Conservation (phyloP, 1,140 invertebrate species). For the Lanistes nyassanus region DNA sequence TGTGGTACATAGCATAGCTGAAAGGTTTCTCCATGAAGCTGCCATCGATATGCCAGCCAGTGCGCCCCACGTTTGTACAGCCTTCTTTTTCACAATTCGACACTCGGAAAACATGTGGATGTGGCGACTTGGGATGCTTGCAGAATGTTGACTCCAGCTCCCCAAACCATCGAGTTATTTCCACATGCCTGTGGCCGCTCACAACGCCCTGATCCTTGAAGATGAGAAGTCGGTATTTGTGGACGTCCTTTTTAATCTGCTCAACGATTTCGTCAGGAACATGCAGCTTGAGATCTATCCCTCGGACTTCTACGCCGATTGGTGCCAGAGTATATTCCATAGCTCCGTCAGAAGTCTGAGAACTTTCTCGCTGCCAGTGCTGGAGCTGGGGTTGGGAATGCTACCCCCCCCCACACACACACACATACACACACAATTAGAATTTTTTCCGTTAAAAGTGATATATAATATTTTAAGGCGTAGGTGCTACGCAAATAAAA, state of each 20-base stretch:
- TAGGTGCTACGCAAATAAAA: no score
- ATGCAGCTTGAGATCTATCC: slow-evolving; percentile 62
- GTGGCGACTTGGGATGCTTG: slow-evolving; percentile 68
- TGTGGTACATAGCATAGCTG: slow-evolving; percentile 67
- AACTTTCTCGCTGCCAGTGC: no score
- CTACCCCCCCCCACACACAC: no score
- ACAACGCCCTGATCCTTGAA: slow-evolving; percentile 69
- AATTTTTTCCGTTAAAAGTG: no score
- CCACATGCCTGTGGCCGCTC: slow-evolving; percentile 66
- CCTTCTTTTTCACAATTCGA: slow-evolving; percentile 69
- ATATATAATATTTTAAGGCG: no score
- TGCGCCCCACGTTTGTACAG: slow-evolving; percentile 68
- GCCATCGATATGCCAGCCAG: slow-evolving; percentile 71
- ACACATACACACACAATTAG: no score
- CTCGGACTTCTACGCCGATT: slow-evolving; percentile 43
- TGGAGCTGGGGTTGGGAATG: no score
- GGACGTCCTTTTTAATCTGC: slow-evolving; percentile 65
- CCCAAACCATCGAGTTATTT: slow-evolving; percentile 70
- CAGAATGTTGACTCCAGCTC: slow-evolving; percentile 70
- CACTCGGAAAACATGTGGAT: slow-evolving; percentile 69
- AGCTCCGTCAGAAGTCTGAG: background rate
- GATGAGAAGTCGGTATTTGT: slow-evolving; percentile 64
- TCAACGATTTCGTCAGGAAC: slow-evolving; percentile 64
- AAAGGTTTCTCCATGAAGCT: slow-evolving; percentile 69
- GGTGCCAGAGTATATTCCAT: slow-evolving; percentile 21